Evolutionary conservation across 2,113 vertebrate species (phyloP).

Genomic region (Cebidichthys violaceus): DNA sequence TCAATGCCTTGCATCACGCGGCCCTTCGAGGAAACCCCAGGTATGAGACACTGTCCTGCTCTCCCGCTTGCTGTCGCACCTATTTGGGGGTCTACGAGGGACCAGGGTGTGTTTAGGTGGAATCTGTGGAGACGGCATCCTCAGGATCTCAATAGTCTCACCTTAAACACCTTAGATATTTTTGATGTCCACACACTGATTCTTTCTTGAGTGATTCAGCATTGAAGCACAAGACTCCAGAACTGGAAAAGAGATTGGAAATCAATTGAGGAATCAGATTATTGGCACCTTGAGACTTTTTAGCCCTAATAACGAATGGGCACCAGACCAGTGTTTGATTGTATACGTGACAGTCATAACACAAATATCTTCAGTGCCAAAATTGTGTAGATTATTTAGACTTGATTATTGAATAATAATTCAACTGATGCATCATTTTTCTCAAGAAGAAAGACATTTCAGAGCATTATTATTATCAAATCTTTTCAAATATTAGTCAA

Average conservation of each 20-base stretch:
- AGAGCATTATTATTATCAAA: background rate
- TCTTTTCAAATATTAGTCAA: background rate
- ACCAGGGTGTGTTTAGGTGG: slow-evolving; percentile 3
- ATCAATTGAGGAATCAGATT: background rate
- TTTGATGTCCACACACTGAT: background rate
- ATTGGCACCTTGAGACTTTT: background rate
- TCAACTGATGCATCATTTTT: background rate
- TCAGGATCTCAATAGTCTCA: background rate
- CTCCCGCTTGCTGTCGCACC: background rate
- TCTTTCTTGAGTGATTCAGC: background rate
- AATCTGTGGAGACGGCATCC: slow-evolving; percentile 13
- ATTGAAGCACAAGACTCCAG: background rate
- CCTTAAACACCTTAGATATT: background rate
- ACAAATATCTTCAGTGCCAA: background rate
- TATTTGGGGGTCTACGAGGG: background rate
- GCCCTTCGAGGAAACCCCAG: slow-evolving; percentile 98
- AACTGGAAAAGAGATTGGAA: background rate
- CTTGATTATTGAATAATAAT: background rate
- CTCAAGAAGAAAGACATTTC: background rate
- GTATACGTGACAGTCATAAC: background rate
- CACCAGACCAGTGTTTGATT: background rate
- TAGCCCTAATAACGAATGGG: background rate
- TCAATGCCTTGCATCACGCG: slow-evolving; percentile 97
- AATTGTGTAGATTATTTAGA: background rate
- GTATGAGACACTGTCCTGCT: slow-evolving; percentile 73